Evolutionary conservation across 1,140 invertebrate species (phyloP), one percentile per base, ranked within the genome.

Genomic region (Latrodectus geometricus): DNA sequence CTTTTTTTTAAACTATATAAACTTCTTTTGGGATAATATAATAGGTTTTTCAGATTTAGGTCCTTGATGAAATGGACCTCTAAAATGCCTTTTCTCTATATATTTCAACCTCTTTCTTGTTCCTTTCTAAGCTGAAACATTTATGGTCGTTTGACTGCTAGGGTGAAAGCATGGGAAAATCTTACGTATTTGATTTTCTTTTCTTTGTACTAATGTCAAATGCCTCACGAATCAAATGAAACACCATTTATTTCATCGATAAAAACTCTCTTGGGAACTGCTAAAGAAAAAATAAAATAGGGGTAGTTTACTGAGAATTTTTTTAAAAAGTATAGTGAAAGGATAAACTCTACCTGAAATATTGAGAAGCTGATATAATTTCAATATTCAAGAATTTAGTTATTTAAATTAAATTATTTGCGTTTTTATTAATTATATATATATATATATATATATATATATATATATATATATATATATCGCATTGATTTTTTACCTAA

Each of bases 161-260:
- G 66, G 78, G 65, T 66, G 78, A 50, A 70, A 70, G 49, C 68
- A 80, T 80, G 65, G 20, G 35, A 70, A 80, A 80, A 80, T 80
- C 78, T 80, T 66, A 80, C 78, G 78, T 72, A 80, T 80, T 80
- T 23, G 78, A 80, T 52, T 80, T 66, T 52, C 49, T 69, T 49
- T 54, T 80, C 66, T 80, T 66, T 54, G 21, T 21, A 80, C 78
- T 80, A 80, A 80, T 80, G 68, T 80, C 78, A 52, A 70, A 70
- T 50, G 49, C 78, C 66, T 70, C 78, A 69, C 78, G 68, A 80
- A 69, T 80, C 78, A 70, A 70, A 80, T 49, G 66, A 80, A 70
- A 80, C 52, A 54, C 78, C 78, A 80, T 80, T 80, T 80, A 61
- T 80, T 70, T 66, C 54, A 80, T 80, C 52, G 78, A 80, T 70